A percentile compares a stretch with the other conserved stretches of the same genome.
phyloP scores from a whole-genome alignment of 1,140 invertebrate species.

The Carposina sasakii region DNA sequence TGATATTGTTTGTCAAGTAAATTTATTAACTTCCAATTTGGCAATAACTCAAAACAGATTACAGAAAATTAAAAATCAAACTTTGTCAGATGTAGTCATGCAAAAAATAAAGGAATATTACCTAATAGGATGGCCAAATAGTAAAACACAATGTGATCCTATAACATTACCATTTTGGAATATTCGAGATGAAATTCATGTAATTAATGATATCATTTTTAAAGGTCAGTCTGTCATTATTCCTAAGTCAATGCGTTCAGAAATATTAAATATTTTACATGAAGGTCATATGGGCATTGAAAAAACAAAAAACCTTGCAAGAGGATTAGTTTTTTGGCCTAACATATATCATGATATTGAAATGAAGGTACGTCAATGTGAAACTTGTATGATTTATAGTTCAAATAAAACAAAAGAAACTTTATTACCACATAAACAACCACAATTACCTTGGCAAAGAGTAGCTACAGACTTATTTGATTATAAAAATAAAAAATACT shows the following conservation, averaged over 20 bases:
- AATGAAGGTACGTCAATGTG: constrained; percentile 51
- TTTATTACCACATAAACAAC: constrained; percentile 33
- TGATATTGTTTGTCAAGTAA: constrained; percentile 26
- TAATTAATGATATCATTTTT: constrained; percentile 43
- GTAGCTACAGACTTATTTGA: constrained; percentile 31
- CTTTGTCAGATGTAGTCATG: constrained; percentile 31
- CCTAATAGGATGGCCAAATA: constrained; percentile 50
- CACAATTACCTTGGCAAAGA: constrained; percentile 38
- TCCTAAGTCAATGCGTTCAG: constrained; percentile 35
- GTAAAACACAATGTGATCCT: constrained; percentile 26
- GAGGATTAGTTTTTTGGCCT: constrained; percentile 59
- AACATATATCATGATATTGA: constrained; percentile 60
- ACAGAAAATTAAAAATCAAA: constrained; percentile 31
- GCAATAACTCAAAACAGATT: constrained; percentile 24
- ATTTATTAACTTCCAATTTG: constrained; percentile 21
- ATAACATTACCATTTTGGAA: constrained; percentile 36
- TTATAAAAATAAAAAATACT: constrained; percentile 38
- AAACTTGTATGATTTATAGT: constrained; percentile 31
- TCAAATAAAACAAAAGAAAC: constrained; percentile 42
- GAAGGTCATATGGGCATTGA: constrained; percentile 62
- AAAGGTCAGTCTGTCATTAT: constrained; percentile 48
- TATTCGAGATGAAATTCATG: constrained; percentile 37
- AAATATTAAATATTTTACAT: constrained; percentile 52
- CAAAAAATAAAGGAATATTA: constrained; percentile 28
- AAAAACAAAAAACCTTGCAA: constrained; percentile 44